Conservation (phyloP, 2,888 invertebrate genomes). For the Cephus pulcher region DNA sequence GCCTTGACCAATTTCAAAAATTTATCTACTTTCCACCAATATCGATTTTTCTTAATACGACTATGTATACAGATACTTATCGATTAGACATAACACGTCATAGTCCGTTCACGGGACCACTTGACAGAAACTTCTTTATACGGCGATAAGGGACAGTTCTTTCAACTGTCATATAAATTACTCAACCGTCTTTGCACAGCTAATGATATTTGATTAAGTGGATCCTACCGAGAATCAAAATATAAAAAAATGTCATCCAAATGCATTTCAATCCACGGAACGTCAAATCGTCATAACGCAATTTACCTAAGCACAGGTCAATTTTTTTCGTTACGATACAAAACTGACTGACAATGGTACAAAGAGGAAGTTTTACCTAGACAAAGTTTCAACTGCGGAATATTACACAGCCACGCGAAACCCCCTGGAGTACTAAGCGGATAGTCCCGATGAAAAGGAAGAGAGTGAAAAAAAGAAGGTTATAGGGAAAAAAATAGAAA, state of each 20-base stretch:
- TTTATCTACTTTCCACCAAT: not conserved
- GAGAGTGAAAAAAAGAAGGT: not conserved
- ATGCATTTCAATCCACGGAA: not conserved
- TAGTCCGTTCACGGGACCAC: not conserved
- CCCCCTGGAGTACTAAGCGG: slow-evolving; percentile 26
- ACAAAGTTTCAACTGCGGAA: not conserved
- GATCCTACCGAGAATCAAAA: not conserved
- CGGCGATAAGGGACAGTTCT: not conserved
- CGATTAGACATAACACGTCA: not conserved
- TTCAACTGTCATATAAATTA: not conserved
- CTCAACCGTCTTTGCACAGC: not conserved
- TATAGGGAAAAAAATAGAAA: slow-evolving; percentile 10
- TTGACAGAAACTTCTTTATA: not conserved
- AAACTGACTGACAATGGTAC: not conserved
- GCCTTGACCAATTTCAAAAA: not conserved
- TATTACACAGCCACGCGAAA: slow-evolving; percentile 10
- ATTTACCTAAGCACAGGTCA: not conserved
- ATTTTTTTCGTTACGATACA: not conserved
- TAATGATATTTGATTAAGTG: not conserved
- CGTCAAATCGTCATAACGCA: not conserved
- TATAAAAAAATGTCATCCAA: not conserved
- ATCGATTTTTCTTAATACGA: not conserved
- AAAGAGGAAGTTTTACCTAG: not conserved
- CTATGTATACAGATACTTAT: not conserved
- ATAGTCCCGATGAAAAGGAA: slow-evolving; percentile 17